Evolutionary conservation across 2,797 vertebrate species (phyloP).

Genomic region (Periophthalmus magnuspinnatus): DNA sequence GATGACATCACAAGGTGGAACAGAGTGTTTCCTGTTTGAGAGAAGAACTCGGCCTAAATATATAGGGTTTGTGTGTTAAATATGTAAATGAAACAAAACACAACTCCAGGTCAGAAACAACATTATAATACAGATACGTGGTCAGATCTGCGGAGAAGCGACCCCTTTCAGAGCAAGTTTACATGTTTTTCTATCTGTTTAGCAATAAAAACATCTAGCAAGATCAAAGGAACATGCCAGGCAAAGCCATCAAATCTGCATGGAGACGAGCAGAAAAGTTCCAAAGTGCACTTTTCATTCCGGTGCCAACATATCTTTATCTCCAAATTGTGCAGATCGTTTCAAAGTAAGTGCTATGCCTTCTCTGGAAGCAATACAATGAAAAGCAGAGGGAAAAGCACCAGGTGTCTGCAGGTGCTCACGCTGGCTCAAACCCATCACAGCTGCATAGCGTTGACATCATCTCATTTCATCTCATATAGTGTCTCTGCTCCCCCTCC

Average conservation of each 20-base stretch:
- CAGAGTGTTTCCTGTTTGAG: too few relatives aligned
- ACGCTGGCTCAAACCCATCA: slow-evolving; percentile 44
- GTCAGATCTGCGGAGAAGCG: neutral
- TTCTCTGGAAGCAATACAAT: neutral
- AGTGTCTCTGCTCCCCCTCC: slow-evolving; percentile 2
- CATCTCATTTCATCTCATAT: slow-evolving; percentile 47
- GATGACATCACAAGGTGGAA: too few relatives aligned
- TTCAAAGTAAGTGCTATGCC: neutral
- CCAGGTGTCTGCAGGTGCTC: slow-evolving; percentile 37
- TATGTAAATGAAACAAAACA: too few relatives aligned
- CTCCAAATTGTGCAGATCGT: neutral
- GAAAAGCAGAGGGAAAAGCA: slow-evolving; percentile 14
- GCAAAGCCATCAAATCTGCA: neutral
- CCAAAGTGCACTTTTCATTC: neutral
- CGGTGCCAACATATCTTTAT: neutral
- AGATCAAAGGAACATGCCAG: neutral
- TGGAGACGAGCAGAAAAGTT: neutral
- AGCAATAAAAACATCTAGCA: neutral
- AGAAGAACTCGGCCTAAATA: too few relatives aligned
- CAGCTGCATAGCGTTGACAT: slow-evolving; percentile 38
- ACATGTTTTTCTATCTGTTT: neutral
- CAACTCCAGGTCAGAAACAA: too few relatives aligned
- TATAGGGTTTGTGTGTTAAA: too few relatives aligned
- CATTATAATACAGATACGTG: too few relatives aligned
- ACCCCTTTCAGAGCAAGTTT: too few relatives aligned